These are phyloP conservation scores for Tapera naevia DNA, from an alignment of 2,797 vertebrate genomes.

Conservation along the genomic window DNA sequence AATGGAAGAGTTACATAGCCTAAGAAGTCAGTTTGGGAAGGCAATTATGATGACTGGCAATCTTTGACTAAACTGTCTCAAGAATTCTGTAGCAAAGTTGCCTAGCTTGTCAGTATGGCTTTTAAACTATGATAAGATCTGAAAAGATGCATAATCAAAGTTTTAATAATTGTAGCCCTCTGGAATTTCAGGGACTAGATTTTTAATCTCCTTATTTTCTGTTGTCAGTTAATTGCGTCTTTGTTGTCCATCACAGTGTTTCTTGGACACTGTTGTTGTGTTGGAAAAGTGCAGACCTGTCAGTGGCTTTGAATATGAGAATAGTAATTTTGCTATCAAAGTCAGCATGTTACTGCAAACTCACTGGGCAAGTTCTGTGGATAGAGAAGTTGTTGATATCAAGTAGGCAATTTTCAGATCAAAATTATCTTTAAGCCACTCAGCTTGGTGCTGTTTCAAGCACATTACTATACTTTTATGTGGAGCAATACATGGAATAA, in stretches of 20 bases:
- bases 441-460: not conserved
- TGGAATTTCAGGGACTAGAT: not conserved
- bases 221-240: not conserved
- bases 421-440: not conserved
- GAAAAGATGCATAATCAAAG: not conserved
- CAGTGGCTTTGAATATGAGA: not conserved
- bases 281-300: not conserved
- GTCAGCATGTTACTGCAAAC: not conserved
- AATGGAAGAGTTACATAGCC: not conserved
- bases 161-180: not conserved
- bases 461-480: not conserved
- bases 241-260: fast-evolving
- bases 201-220: not conserved
- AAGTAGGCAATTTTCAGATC: not conserved
- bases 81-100: not conserved
- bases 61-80: not conserved
- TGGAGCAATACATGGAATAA: not conserved
- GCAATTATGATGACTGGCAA: not conserved
- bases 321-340: not conserved
- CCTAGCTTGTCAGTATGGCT: not conserved
- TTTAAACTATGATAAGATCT: not conserved
- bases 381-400: not conserved
- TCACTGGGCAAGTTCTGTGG: not conserved
- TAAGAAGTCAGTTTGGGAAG: not conserved
- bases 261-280: not conserved